Evolutionary conservation across 2,113 vertebrate genomes (phyloP), one percentile per base, ranked within the genome.

Genomic region (Toxotes jaculatrix): DNA sequence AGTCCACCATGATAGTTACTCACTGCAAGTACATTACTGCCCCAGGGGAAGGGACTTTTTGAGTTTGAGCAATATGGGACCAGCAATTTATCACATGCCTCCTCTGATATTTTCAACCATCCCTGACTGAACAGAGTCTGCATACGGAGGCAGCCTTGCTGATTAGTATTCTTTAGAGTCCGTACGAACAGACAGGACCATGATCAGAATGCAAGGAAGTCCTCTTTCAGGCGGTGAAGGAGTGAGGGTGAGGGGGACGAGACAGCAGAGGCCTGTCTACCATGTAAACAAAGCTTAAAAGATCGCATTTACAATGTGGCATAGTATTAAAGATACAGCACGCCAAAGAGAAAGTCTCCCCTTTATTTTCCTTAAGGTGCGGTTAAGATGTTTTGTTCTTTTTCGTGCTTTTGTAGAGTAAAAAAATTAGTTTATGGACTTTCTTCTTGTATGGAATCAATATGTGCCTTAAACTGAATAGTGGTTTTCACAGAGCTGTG

Each of bases 131-230:
- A 74, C 64, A 17, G 68, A 87, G 53, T 85, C 36, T 67, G 86
- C 80, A 87, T 80, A 80, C 17, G 64, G 68, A 81, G 78, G 80
- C 85, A 76, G 84, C 78, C 87, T 36, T 64, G 64, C 87, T 92
- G 81, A 92, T 95, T 93, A 95, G 93, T 93, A 95, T 95, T 95
- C 94, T 89, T 88, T 83, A 81, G 87, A 90, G 89, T 47, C 49
- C 1, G 61, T 86, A 77, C 2, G 56, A 92, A 91, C 85, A 88
- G 91, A 88, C 83, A 90, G 88, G 65, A 86, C 83, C 45, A 3
- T 73, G 62, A 92, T 94, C 91, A 93, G 80, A 93, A 93, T 93
- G 89, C 92, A 95, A 94, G 91, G 91, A 93, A 91, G 93, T 93
- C 89, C 83, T 93, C 89, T 90, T 87, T 93, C 87, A 90, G 86